A percentile compares a stretch with the other conserved stretches of the same genome.
These are phyloP conservation scores for Psephotus haematonotus DNA, from an alignment of 2,113 vertebrate species.

Conservation along the genomic window DNA sequence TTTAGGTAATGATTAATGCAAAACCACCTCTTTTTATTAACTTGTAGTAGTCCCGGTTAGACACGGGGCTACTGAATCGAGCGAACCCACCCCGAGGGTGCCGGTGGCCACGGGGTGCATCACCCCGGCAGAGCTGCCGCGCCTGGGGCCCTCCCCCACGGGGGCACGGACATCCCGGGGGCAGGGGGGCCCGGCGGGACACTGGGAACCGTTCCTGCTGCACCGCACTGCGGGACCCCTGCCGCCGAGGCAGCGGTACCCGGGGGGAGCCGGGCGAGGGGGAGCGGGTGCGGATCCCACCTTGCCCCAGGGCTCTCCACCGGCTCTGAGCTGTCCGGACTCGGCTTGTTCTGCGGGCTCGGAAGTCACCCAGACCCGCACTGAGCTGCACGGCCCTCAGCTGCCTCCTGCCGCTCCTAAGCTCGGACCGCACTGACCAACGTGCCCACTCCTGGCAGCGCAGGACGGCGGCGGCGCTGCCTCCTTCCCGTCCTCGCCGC, in stretches of 20 bases:
- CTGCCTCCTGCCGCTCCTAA: background rate
- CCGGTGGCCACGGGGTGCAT: no score
- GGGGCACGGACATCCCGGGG: rapidly evolving
- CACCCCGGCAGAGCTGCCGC: background rate
- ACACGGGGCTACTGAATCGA: background rate
- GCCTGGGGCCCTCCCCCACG: rapidly evolving
- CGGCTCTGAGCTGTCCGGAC: no score
- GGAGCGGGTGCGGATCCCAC: no score
- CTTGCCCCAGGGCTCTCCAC: no score
- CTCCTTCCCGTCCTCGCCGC: rapidly evolving
- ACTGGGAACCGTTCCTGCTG: background rate
- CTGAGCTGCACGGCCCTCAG: background rate
- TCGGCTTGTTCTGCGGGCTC: rapidly evolving
- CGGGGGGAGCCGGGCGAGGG: rapidly evolving
- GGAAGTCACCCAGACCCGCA: background rate
- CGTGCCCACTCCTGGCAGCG: background rate
- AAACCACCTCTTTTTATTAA: background rate
- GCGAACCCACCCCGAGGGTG: background rate
- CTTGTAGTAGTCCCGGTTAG: background rate
- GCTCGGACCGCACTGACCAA: background rate
- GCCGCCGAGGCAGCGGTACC: background rate
- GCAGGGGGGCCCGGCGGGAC: background rate
- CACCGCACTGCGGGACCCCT: rapidly evolving
- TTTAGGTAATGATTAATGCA: background rate
- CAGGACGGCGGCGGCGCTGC: rapidly evolving